phyloP scores from a whole-genome alignment of 2,797 vertebrate species.

The Caiman crocodilus region DNA sequence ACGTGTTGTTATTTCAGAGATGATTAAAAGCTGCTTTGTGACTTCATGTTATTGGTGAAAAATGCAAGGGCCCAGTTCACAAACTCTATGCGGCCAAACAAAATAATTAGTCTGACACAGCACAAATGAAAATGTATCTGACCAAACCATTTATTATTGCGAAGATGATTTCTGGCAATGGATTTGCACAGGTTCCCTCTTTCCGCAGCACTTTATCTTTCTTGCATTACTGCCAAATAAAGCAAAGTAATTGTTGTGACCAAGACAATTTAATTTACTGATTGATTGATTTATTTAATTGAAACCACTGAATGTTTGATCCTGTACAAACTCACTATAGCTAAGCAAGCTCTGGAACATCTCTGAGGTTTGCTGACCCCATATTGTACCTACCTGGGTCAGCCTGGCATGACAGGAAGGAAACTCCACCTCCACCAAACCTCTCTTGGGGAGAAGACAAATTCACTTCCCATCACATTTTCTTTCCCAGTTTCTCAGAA shows the following conservation, averaged over 20 bases:
- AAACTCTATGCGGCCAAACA: conserved; percentile 50
- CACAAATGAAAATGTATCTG: conserved; percentile 46
- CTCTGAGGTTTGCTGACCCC: background rate
- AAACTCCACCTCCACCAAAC: background rate
- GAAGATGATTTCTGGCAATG: conserved; percentile 36
- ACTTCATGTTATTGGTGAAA: conserved; percentile 45
- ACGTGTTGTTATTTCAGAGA: conserved; percentile 52
- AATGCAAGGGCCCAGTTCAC: conserved; percentile 23
- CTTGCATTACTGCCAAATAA: conserved; percentile 68
- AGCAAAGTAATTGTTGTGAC: conserved; percentile 60
- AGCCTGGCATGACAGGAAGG: background rate
- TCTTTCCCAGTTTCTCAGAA: background rate
- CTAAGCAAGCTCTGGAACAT: background rate
- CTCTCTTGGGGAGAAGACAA: background rate
- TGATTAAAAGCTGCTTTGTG: conserved; percentile 67
- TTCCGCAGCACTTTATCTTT: conserved; percentile 69
- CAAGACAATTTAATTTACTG: conserved; percentile 33
- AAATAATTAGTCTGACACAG: conserved; percentile 64
- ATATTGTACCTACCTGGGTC: background rate
- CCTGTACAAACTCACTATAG: background rate
- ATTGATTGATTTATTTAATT: background rate
- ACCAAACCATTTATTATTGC: conserved; percentile 51
- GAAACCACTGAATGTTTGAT: background rate
- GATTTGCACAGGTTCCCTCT: conserved; percentile 59
- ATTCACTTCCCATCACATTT: background rate